A percentile compares a stretch with the other conserved stretches of the same genome.
These are phyloP conservation scores for Ophion obscuratus DNA, from an alignment of 2,888 invertebrate genomes.

Conservation along the genomic window DNA sequence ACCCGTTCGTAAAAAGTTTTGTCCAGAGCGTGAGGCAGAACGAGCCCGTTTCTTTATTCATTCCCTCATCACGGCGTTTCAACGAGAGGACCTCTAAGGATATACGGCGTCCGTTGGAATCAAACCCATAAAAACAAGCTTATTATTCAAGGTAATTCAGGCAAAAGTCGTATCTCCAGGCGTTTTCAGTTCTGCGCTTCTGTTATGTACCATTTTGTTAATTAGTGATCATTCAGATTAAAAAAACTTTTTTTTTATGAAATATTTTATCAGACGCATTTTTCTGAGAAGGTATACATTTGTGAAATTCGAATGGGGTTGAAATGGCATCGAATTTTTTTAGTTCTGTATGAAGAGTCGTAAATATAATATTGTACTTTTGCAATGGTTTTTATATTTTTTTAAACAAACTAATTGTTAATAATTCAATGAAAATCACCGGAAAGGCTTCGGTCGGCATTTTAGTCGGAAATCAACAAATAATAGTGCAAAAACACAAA, in stretches of 20 bases:
- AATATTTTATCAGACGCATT: background rate
- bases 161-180: background rate
- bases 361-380: too few species aligned
- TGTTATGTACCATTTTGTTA: background rate
- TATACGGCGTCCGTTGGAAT: background rate
- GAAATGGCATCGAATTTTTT: constrained; percentile 1
- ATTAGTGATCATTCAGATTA: background rate
- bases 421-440: too few species aligned
- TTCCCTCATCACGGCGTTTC: constrained; percentile 28
- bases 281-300: background rate
- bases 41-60: constrained; percentile 24
- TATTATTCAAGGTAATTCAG: constrained; percentile 4
- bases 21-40: constrained; percentile 4
- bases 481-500: too few species aligned
- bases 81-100: constrained; percentile 6
- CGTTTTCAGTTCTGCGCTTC: background rate
- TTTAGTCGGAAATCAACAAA: too few species aligned
- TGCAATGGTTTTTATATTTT: too few species aligned
- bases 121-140: constrained; percentile 1
- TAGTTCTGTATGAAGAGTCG: too few species aligned
- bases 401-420: too few species aligned
- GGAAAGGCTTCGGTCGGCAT: too few species aligned
- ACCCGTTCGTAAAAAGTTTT: constrained; percentile 1
- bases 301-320: background rate
- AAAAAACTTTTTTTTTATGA: background rate